These are phyloP conservation scores for Mystacornis crossleyi DNA, from an alignment of 2,113 vertebrate species.

Conservation along the genomic window DNA sequence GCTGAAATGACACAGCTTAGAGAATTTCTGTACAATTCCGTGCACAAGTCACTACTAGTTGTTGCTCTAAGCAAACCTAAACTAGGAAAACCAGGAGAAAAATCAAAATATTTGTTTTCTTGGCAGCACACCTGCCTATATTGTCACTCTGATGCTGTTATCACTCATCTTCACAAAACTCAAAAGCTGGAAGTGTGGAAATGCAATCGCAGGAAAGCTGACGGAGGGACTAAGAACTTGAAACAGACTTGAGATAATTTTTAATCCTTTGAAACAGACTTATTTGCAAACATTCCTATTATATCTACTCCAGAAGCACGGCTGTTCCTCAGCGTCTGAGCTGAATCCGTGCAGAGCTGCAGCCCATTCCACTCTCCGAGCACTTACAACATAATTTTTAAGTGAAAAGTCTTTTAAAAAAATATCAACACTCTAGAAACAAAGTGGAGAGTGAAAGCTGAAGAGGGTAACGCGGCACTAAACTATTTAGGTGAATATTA, in stretches of 20 bases:
- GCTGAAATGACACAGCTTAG: background rate
- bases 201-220: background rate
- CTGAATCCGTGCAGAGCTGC: background rate
- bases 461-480: background rate
- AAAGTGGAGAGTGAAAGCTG: background rate
- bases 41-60: too few species aligned
- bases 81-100: background rate
- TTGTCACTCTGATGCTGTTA: background rate
- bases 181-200: background rate
- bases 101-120: background rate
- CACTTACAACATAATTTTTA: background rate
- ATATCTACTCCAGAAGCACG: background rate
- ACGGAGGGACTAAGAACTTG: background rate
- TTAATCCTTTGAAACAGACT: background rate
- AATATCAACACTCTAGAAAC: background rate
- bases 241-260: background rate
- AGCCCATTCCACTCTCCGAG: accelerated
- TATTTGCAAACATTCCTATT: background rate
- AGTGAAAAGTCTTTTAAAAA: background rate
- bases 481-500: background rate
- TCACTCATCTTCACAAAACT: background rate
- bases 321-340: accelerated
- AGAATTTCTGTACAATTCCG: background rate
- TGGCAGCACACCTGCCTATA: background rate
- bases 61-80: background rate